phyloP scores from a whole-genome alignment of 2,888 invertebrate species.

The Craniophora ligustri region DNA sequence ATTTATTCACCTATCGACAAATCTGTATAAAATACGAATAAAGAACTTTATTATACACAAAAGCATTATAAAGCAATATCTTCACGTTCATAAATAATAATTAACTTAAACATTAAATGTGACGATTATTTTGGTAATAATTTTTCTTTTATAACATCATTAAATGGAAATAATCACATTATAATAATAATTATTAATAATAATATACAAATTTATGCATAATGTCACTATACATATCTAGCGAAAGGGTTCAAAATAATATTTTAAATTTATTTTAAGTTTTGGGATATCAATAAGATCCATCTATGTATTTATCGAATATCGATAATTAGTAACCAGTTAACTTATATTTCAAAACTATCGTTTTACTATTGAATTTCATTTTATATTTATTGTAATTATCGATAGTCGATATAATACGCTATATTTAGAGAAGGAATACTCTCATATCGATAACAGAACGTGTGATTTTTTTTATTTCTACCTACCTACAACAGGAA shows the following conservation, averaged over 20 bases:
- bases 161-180: slow-evolving; percentile 56
- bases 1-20: slow-evolving; percentile 40
- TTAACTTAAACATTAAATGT: slow-evolving; percentile 57
- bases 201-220: slow-evolving; percentile 55
- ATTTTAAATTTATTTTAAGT: slow-evolving; percentile 22
- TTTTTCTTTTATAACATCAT: slow-evolving; percentile 49
- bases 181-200: slow-evolving; percentile 36
- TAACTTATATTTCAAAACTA: slow-evolving; percentile 17
- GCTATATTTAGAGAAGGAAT: slow-evolving; percentile 20
- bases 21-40: slow-evolving; percentile 14
- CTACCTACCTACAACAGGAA: slow-evolving; percentile 36
- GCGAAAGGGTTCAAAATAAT: slow-evolving; percentile 48
- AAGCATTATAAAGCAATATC: slow-evolving; percentile 49
- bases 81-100: slow-evolving; percentile 54
- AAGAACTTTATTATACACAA: slow-evolving; percentile 48
- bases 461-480: slow-evolving; percentile 17
- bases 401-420: slow-evolving; percentile 23
- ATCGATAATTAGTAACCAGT: slow-evolving; percentile 11
- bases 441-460: slow-evolving; percentile 25
- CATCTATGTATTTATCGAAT: slow-evolving; percentile 4
- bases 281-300: slow-evolving; percentile 37
- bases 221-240: slow-evolving; percentile 52
- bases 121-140: slow-evolving; percentile 62
- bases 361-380: neutral
- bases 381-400: slow-evolving; percentile 6